Evolutionary conservation across 2,888 invertebrate genomes (phyloP).

Genomic region (Monochamus alternatus): DNA sequence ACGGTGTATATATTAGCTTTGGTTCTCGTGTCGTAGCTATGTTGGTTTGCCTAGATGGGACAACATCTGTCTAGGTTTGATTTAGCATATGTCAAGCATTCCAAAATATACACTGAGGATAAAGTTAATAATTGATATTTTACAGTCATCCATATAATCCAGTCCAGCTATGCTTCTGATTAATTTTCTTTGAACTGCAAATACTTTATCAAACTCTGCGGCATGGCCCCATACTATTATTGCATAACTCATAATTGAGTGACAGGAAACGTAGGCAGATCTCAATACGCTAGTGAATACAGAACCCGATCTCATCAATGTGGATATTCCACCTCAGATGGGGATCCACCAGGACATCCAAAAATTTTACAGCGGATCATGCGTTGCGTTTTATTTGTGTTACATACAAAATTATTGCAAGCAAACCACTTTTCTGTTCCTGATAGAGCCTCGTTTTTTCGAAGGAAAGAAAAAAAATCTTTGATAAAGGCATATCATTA

Average conservation of each 20-base stretch:
- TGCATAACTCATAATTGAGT: constrained; percentile 2
- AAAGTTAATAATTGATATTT: neutral
- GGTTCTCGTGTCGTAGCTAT: neutral
- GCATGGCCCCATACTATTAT: constrained; percentile 7
- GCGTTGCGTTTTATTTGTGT: neutral
- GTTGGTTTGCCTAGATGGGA: neutral
- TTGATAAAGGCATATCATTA: constrained; percentile 2
- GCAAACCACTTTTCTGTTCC: neutral
- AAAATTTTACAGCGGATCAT: neutral
- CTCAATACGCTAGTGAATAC: neutral
- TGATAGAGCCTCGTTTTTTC: neutral
- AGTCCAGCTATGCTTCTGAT: too few species aligned
- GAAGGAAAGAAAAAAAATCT: neutral
- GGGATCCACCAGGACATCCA: neutral
- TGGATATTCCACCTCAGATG: neutral
- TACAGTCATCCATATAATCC: too few species aligned
- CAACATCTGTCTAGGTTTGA: neutral
- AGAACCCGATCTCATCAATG: neutral
- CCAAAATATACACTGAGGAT: neutral
- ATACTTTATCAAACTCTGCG: too few species aligned
- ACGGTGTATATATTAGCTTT: neutral
- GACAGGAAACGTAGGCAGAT: too few species aligned
- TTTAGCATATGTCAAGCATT: too few species aligned
- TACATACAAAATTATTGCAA: neutral
- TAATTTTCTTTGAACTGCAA: too few species aligned